These are phyloP conservation scores for Gymnoscopelus microlampas DNA, from an alignment of 2,797 vertebrate genomes.

Conservation along the genomic window DNA sequence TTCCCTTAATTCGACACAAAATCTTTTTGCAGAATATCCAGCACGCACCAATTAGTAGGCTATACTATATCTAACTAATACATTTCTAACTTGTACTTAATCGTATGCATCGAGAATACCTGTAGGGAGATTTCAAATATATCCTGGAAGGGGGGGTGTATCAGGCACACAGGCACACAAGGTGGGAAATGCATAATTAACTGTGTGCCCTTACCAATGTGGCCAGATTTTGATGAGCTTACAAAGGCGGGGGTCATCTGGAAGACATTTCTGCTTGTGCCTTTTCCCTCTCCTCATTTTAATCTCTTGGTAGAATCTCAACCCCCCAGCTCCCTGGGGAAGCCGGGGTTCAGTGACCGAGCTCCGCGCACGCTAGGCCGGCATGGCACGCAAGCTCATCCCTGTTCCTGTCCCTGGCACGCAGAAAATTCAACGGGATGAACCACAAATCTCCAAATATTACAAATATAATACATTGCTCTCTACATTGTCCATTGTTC, in stretches of 20 bases:
- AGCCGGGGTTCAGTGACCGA: constrained; percentile 76
- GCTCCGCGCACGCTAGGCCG: constrained; percentile 75
- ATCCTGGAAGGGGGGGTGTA: background rate
- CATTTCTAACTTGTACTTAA: too few relatives aligned
- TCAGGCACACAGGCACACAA: background rate
- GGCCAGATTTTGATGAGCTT: constrained; percentile 70
- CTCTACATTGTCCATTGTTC: constrained; percentile 5
- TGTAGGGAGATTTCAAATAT: background rate
- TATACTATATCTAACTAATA: too few relatives aligned
- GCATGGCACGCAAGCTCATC: constrained; percentile 82
- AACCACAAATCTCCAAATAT: constrained; percentile 62
- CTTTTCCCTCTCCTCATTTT: constrained; percentile 80
- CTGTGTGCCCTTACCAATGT: constrained; percentile 49
- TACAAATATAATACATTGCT: constrained; percentile 69
- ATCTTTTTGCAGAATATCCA: too few relatives aligned
- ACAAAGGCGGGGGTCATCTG: constrained; percentile 80
- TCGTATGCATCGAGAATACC: too few relatives aligned
- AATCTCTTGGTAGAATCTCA: constrained; percentile 74
- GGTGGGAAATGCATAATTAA: constrained; percentile 47
- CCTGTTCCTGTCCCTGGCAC: constrained; percentile 64
- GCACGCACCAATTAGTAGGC: too few relatives aligned
- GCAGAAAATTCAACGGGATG: constrained; percentile 60
- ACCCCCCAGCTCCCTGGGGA: constrained; percentile 74
- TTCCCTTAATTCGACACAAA: too few relatives aligned
- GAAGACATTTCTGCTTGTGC: constrained; percentile 82